Evolutionary conservation across 2,113 vertebrate species (phyloP), one percentile per base, ranked within the genome.

Genomic region (rat (Rattus norvegicus)): DNA sequence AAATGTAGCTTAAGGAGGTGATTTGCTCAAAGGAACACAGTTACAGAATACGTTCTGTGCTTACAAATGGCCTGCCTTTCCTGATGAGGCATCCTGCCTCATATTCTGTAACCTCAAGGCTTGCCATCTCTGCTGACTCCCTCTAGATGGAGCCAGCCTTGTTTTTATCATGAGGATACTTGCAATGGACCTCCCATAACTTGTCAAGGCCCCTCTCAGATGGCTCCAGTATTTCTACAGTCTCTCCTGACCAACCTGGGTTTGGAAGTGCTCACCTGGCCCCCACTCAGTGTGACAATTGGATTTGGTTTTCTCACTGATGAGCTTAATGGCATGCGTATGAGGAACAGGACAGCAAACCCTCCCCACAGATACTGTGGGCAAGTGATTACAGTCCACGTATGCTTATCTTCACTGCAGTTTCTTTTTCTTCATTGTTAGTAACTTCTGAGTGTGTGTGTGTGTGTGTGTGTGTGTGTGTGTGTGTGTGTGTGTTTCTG

Each of bases 131-230:
- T 73, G n/a, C 1, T 28, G 20, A 7, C 47, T 88, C 39, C 28
- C 11, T 47, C 26, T 17, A 17, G 2, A 19, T 52, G 19, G 47
- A 43, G 3, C 9, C 59, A 47, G 26, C 14, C 43, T 49, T 86
- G 22, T 20, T 73, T 91, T 91, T 61, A 65, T 56, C 9, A 2
- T 7, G n/a, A 54, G 61, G 54, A 59, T 56, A 22, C 30, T 22
- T 28, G 77, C 56, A 19, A 26, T 0, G 22, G 7, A 0, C 39
- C 7, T 67, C 43, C 7, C 24, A 1, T 30, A 39, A 12, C 16
- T 59, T 36, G 22, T 19, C n/a, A 47, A n/a, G 11, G 47, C 30
- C 8, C 7, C 49, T 52, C 76, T 17, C 33, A 69, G 49, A 26
- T 30, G 12, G 52, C 26, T 76, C 90, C n/a, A 43, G 49, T 92